Conservation (phyloP, 2,888 invertebrate genomes). For the Euphydryas editha region DNA sequence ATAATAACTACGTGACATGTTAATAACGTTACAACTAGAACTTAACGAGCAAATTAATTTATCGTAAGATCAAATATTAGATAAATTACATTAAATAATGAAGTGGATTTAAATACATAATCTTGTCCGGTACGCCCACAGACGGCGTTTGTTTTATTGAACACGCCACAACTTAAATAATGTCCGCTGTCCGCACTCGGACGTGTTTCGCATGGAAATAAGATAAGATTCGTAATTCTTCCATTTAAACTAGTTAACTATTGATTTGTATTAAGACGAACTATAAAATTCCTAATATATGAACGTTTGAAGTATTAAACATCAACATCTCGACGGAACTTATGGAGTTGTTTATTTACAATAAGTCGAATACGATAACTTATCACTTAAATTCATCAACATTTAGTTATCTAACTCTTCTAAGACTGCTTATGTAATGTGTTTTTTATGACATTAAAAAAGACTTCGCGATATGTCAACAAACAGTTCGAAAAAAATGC, state of each 20-base stretch:
- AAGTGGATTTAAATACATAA: conserved; percentile 18
- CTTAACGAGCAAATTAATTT: not conserved
- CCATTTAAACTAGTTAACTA: conserved; percentile 21
- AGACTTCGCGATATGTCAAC: no score
- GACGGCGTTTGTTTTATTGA: conserved; percentile 34
- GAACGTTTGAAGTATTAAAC: not conserved
- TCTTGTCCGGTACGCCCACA: conserved; percentile 16
- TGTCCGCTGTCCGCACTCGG: conserved; percentile 20
- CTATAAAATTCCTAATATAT: conserved; percentile 6
- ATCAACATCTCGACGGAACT: not conserved
- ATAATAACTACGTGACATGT: no score
- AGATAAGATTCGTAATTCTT: conserved; percentile 18
- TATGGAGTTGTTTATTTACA: not conserved
- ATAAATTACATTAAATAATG: not conserved
- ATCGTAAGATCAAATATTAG: not conserved
- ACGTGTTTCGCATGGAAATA: conserved; percentile 25
- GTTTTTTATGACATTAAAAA: no score
- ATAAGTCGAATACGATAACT: not conserved
- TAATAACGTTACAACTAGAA: not conserved
- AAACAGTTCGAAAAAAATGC: no score
- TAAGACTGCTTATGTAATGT: no score
- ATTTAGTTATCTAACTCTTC: no score
- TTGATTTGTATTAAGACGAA: not conserved
- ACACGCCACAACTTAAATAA: conserved; percentile 31
- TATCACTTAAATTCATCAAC: no score